Base-by-base conservation (phyloP, 1,140 invertebrate species). In the Diabrotica undecimpunctata region DNA sequence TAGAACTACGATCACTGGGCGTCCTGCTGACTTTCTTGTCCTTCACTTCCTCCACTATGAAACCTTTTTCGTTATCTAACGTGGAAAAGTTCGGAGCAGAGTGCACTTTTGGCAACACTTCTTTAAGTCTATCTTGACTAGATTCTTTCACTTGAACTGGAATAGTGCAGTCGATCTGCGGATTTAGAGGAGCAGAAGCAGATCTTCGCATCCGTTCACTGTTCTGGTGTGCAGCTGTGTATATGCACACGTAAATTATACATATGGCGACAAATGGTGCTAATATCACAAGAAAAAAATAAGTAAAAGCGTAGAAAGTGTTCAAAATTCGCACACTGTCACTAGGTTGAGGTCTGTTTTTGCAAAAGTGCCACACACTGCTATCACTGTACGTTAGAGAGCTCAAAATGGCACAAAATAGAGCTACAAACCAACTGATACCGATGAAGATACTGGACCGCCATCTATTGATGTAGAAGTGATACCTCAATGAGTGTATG, bases 401-500 rank as follows among this genome's bases (percentile, higher is more conserved):
- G 25, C 72, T 74, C 14, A 78, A 50, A 0, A 85, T 69, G 0
- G 83, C 84, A 39, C 89, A 87, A 0, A 81, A 61, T 1, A 82
- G 78, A 0, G 90, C 85, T 0, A 87, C 77, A 7, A 85, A 68
- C 92, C 92, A 89, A 8, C 85, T 83, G 10, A 83, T 78, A 7
- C 85, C 80, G 60, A 94, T 90, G 9, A 93, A 81, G 0, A 88
- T 77, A 2, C 83, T 86, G 0, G 89, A 90, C 53, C 88, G 86
- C 8, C 86, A 79, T 70, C 90, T 87, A 71, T 92, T 86, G 64
- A 95, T 84, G 38, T 88, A 85, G 11, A 87, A 86, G 66, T 91
- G 88, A 77, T 95, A 94, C n/a, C 90, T 86, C 25, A 95, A 81
- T 0, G 93, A 93, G 76, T 92, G 90, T 6, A 92, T 90, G 38